A percentile compares a stretch with the other conserved stretches of the same genome.
These are phyloP conservation scores for Marmota flaviventris DNA, from an alignment of 2,113 vertebrate species.

Conservation along the genomic window DNA sequence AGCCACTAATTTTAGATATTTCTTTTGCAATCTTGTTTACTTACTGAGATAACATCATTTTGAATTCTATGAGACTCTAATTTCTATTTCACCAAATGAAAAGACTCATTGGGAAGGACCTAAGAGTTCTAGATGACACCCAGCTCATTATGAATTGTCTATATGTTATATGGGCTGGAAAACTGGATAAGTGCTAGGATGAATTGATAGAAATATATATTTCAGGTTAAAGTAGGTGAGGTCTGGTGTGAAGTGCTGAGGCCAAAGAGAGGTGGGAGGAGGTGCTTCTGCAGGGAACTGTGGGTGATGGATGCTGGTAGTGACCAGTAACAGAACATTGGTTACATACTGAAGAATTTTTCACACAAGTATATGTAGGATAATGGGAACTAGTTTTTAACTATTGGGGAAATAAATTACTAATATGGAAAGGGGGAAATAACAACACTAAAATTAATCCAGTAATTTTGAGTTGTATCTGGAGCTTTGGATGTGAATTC, in stretches of 20 bases:
- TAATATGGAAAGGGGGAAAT: not conserved
- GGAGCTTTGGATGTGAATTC: not conserved
- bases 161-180: not conserved
- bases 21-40: not conserved
- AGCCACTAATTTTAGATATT: conserved; percentile 42
- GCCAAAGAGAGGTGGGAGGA: not conserved
- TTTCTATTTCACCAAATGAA: not conserved
- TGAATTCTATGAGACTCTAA: not conserved
- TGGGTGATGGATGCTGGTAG: not conserved
- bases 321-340: no score
- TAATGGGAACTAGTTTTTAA: not conserved
- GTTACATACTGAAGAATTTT: not conserved
- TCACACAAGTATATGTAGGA: not conserved
- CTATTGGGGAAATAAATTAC: not conserved
- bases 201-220: conserved; percentile 7
- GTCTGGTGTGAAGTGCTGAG: not conserved
- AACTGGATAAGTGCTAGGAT: not conserved
- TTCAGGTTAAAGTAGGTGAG: conserved; percentile 4
- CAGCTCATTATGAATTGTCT: not conserved
- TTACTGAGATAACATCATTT: not conserved
- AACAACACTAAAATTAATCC: not conserved
- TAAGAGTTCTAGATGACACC: not conserved
- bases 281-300: not conserved
- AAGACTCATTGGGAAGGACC: not conserved
- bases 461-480: not conserved